Base-by-base conservation (phyloP, 2,797 vertebrate genomes). In the Ceryle rudis region DNA sequence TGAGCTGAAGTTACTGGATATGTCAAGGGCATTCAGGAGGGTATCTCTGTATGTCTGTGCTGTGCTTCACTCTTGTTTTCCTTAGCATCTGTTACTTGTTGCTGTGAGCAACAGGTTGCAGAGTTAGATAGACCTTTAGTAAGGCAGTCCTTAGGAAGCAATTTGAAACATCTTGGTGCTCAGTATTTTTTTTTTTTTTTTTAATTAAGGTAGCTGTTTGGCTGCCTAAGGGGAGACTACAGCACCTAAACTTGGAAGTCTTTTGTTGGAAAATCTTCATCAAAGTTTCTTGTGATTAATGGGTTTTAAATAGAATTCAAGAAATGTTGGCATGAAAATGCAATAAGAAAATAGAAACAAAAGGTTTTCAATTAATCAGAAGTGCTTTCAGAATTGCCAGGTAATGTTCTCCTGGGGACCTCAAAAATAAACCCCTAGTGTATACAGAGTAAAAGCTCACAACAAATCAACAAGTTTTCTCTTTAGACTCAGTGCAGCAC, bases 291-390 rank as follows among this genome's bases (percentile, higher is more conserved):
- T 75, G 26, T 55, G n/a, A 71, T 60, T 89, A 90, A 52, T 81
- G 52, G 21, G 31, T 74, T 96, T 74, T 61, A 28, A 92, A 79
- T 89, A 67, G 51, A 83, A 86, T 62, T 86, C 26, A 77, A 75
- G 70, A 70, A 79, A 26, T 25, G 42, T 49, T 75, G 91, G 39
- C 8, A 28, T 81, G 37, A 75, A 94, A 91, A 83, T 35, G 57
- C 55, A 55, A 13, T n/a, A 52, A 64, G 47, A 82, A 25, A 16
- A 21, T 21, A 58, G 72, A 69, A 95, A 88, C 67, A 91, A 91
- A 93, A 90, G 44, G 23, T 65, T 91, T 72, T 64, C 8, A 91
- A 93, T 89, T 93, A 92, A 81, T 95, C 90, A 75, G 52, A 88
- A 91, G 41, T n/a, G 16, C 39, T 86, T 86, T 93, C 2, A 3